Base-by-base conservation (phyloP, 2,797 vertebrate species). In the Scomberomorus guttatus region DNA sequence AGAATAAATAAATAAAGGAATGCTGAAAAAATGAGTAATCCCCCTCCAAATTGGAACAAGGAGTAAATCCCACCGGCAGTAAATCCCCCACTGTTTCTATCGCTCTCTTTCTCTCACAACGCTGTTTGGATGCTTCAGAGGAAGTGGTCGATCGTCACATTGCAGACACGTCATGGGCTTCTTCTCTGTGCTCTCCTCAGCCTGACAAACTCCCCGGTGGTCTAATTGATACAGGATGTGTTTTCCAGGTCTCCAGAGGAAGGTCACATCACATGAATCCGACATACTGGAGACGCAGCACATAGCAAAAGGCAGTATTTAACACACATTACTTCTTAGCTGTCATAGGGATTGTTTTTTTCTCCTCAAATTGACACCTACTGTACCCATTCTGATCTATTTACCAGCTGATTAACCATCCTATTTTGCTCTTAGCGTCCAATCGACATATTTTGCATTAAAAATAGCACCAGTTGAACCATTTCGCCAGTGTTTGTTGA, bases 11-110 rank as follows among this genome's bases (percentile, higher is more conserved):
- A 90, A 90, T 90, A 83, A 85, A 85, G 48, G 70, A 75, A 79
- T 86, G 82, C 87, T 89, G 87, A 88, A 90, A 88, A 90, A 87
- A 79, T 18, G 73, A 93, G 89, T 92, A 93, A 94, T 93, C 90
- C 86, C 80, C 80, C 66, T 78, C 86, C 81, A 89, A 94, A 94
- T 89, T 93, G 90, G 90, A 91, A 92, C 87, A 88, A 90, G 83
- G 75, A 88, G 87, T 83, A 87, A 89, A 90, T 91, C 90, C 90
- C 72, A n/a, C 29, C 1, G 77, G 86, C 84, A 65, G 80, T 85
- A 84, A 86, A 85, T 82, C 85, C 69, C 62, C 65, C 71, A 54
- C 89, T 75, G 59, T 63, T 75, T 77, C 73, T 55, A 20, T 66
- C 64, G 57, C 62, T 50, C 48, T 77, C 69, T 51, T 32, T 32